Conservation (phyloP, 2,113 vertebrate genomes). For the Lipophrys pholis region DNA sequence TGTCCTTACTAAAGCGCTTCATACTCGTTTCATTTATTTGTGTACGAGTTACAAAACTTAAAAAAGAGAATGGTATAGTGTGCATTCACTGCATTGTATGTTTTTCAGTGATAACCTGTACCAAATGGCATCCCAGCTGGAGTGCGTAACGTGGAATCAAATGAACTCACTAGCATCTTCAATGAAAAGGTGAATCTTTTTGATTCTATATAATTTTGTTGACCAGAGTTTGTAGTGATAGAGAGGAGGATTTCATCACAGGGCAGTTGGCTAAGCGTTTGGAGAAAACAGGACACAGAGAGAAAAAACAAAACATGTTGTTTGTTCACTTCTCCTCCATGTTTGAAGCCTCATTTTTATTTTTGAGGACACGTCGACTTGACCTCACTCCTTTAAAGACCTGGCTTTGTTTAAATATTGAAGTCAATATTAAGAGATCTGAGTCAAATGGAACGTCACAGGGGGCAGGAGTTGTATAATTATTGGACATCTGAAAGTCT, state of each 20-base stretch:
- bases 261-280: slow-evolving; percentile 41
- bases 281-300: slow-evolving; percentile 26
- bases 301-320: slow-evolving; percentile 12
- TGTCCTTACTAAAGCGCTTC: neutral
- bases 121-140: slow-evolving; percentile 82
- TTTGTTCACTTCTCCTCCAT: slow-evolving; percentile 5
- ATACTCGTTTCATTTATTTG: neutral
- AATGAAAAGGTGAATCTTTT: slow-evolving; percentile 69
- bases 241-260: slow-evolving; percentile 41
- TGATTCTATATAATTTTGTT: too few relatives aligned
- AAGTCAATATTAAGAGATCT: neutral
- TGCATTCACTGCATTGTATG: slow-evolving; percentile 14
- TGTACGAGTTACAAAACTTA: too few relatives aligned
- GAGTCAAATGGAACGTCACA: too few relatives aligned
- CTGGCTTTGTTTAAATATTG: neutral
- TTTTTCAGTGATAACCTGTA: slow-evolving; percentile 76
- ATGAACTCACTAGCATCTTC: slow-evolving; percentile 75
- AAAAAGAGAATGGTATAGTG: neutral
- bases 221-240: slow-evolving; percentile 1
- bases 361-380: slow-evolving; percentile 9
- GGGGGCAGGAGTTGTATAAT: too few relatives aligned
- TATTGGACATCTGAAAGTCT: too few relatives aligned
- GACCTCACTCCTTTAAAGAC: neutral
- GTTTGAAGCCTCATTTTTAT: neutral
- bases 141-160: slow-evolving; percentile 80